Conservation (phyloP, 2,888 invertebrate species). For the Drosophila monieri region DNA sequence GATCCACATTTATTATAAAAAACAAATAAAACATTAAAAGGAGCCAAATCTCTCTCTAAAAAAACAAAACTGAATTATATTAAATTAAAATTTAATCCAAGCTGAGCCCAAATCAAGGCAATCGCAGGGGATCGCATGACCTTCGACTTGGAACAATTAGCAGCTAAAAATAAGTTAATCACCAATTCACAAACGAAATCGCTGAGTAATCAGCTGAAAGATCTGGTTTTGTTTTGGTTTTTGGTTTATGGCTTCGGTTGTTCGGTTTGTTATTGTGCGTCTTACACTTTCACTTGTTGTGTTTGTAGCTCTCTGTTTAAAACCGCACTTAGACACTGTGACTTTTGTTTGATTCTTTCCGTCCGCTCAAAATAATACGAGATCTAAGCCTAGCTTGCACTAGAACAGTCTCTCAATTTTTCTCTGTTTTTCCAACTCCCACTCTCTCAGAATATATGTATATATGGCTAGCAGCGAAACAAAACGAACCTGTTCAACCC, state of each 20-base stretch:
- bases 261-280: constrained; percentile 17
- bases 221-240: constrained; percentile 41
- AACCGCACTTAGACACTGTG: constrained; percentile 1
- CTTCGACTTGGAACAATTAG: constrained; percentile 41
- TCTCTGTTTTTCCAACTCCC: constrained; percentile 9
- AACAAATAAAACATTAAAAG: too few relatives aligned
- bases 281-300: constrained; percentile 38
- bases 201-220: constrained; percentile 20
- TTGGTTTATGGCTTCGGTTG: constrained; percentile 18
- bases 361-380: constrained; percentile 2
- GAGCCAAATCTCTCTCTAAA: too few relatives aligned
- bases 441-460: constrained; percentile 13
- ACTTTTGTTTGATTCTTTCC: constrained; percentile 17
- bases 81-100: background rate
- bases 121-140: constrained; percentile 22
- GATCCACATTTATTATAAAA: too few relatives aligned
- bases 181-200: constrained; percentile 24
- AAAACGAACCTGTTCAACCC: background rate
- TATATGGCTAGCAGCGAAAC: background rate
- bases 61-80: background rate
- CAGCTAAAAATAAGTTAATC: constrained; percentile 38
- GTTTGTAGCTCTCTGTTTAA: background rate
- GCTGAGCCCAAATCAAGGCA: background rate
- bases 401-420: constrained; percentile 15
- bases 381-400: constrained; percentile 14